Conservation (phyloP, 2,888 invertebrate genomes). For the Microctonus aethiopoides region DNA sequence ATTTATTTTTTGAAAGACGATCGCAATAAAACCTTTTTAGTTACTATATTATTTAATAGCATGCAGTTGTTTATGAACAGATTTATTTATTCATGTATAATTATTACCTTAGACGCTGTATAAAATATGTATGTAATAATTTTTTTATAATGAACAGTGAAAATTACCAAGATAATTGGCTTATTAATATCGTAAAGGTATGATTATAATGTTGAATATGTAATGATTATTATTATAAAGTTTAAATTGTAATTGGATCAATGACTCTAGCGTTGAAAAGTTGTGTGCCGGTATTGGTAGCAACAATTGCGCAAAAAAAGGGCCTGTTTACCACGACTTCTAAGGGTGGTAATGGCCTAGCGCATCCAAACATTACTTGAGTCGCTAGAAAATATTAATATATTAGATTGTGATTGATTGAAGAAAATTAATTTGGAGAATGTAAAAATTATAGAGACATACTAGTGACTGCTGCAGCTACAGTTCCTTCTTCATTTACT, state of each 20-base stretch:
- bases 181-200: neutral
- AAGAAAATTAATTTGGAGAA: neutral
- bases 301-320: conserved; percentile 27
- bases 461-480: conserved; percentile 58
- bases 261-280: conserved; percentile 21
- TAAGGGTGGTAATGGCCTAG: neutral
- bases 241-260: conserved; percentile 12
- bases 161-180: no score
- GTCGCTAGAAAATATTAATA: conserved; percentile 2
- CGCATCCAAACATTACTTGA: neutral
- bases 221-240: neutral
- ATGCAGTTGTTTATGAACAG: no score
- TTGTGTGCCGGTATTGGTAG: conserved; percentile 16
- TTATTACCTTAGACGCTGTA: no score
- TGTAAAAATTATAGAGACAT: neutral
- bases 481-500: conserved; percentile 88
- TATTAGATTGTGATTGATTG: neutral
- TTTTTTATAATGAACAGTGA: neutral
- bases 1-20: no score
- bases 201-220: neutral
- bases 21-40: no score
- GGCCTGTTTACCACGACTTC: conserved; percentile 16
- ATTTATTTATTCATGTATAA: neutral
- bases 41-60: no score
- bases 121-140: neutral